A percentile compares a stretch with the other conserved stretches of the same genome.
phyloP scores from a whole-genome alignment of 2,113 vertebrate species.

The Bufo gargarizans region DNA sequence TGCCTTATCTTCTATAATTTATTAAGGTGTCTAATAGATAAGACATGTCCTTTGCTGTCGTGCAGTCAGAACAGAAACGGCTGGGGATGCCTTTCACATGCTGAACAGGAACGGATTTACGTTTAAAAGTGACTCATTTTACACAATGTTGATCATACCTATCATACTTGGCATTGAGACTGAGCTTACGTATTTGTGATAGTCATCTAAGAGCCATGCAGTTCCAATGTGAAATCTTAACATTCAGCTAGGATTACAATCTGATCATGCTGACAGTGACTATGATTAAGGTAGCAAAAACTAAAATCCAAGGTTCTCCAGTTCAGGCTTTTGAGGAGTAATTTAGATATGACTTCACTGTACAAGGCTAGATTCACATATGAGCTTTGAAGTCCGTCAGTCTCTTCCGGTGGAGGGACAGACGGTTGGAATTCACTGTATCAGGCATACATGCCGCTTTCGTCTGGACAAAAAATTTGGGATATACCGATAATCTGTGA shows the following conservation, averaged over 20 bases:
- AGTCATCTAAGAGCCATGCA: neutral
- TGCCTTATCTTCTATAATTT: slow-evolving; percentile 47
- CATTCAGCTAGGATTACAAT: neutral
- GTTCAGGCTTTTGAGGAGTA: neutral
- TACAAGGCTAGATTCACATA: neutral
- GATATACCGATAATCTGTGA: too few relatives aligned
- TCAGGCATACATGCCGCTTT: too few relatives aligned
- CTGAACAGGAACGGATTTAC: neutral
- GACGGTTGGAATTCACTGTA: too few relatives aligned
- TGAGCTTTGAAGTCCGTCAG: too few relatives aligned
- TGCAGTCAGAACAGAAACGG: neutral
- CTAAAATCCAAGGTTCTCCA: slow-evolving; percentile 9
- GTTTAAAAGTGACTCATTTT: slow-evolving; percentile 8
- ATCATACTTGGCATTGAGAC: neutral
- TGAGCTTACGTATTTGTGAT: neutral
- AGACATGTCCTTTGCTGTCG: slow-evolving; percentile 47
- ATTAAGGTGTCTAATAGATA: slow-evolving; percentile 49
- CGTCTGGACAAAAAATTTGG: too few relatives aligned
- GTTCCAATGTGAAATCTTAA: neutral
- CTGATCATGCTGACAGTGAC: slow-evolving; percentile 15
- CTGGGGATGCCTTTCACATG: slow-evolving; percentile 26
- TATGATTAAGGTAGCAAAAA: slow-evolving; percentile 14
- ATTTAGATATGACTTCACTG: neutral
- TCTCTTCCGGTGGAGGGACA: too few relatives aligned
- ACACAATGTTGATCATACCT: slow-evolving; percentile 24